Evolutionary conservation across 2,113 vertebrate genomes (phyloP), one percentile per base, ranked within the genome.

Genomic region (Sisor rabdophorus): DNA sequence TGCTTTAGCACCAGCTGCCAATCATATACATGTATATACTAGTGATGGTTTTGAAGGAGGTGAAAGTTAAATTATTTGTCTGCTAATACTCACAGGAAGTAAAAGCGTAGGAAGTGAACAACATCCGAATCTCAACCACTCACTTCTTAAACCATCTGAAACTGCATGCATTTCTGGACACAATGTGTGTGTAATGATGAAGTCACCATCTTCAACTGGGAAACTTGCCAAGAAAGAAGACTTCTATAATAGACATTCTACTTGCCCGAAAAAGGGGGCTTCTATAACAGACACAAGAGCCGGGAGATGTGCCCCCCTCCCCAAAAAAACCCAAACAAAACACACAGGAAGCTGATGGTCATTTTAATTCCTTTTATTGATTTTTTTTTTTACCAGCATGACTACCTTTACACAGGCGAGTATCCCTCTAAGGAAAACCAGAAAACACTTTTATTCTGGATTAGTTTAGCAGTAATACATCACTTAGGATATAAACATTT

Each of bases 371-470:
- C 89, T 85, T 85, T 98, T 95, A 96, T 93, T 96, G 91, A 90
- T 91, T 91, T 93, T 93, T 69, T 48, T 72, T n/a, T 55, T 22
- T 55, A 85, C 91, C 94, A 93, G 91, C 75, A 89, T 89, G 92
- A 95, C 91, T 92, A 93, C 92, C 93, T 93, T 95, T 94, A 97
- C 85, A 90, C 94, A 97, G 94, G 89, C 84, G 79, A 81, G 84
- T 81, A 59, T 84, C 86, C 91, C 90, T 91, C 90, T 85, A 87
- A 76, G 86, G 84, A 87, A 90, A 91, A 91, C 86, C 90, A 89
- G 82, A 88, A 85, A 85, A 89, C 86, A 88, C 83, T 89, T 77
- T 87, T 40, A 44, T 75, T 84, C 81, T 81, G 87, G 16, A 86
- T 91, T 89, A 89, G 81, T 87, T 92, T 86, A 86, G 89, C 91